Percentiles rank a stretch among this genome's conserved stretches.
Conservation (phyloP, 2,113 vertebrate genomes). For the Hemiprocne comata region DNA sequence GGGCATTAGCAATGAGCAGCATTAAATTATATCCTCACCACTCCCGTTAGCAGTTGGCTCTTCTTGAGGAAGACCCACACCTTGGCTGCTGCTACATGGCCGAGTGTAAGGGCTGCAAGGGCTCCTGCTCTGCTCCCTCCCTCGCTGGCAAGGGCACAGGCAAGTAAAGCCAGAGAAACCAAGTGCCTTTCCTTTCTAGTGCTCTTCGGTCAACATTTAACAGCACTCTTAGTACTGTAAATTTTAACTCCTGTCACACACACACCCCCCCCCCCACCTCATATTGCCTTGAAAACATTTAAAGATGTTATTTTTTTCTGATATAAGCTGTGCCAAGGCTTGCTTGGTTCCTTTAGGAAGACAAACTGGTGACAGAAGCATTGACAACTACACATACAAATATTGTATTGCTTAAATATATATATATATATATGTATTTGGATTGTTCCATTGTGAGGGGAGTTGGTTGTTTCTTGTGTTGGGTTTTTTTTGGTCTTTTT, state of each 20-base stretch:
- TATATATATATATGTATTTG: background rate
- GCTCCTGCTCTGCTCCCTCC: background rate
- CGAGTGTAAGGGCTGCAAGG: background rate
- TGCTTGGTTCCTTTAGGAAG: background rate
- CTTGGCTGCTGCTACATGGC: background rate
- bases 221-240: background rate
- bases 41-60: background rate
- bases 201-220: background rate
- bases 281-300: background rate
- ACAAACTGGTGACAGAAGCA: slow-evolving; percentile 4
- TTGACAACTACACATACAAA: background rate
- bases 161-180: background rate
- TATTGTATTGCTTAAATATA: background rate
- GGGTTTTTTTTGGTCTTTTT: background rate
- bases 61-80: background rate
- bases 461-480: background rate
- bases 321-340: background rate
- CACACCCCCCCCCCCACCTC: background rate
- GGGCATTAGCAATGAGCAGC: fast-evolving
- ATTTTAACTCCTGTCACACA: background rate
- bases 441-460: fast-evolving
- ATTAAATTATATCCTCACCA: fast-evolving
- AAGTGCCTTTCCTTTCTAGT: background rate
- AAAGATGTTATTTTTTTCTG: background rate
- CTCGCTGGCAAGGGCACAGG: fast-evolving